Conservation (phyloP, 2,113 vertebrate genomes). For the Smithornis capensis region DNA sequence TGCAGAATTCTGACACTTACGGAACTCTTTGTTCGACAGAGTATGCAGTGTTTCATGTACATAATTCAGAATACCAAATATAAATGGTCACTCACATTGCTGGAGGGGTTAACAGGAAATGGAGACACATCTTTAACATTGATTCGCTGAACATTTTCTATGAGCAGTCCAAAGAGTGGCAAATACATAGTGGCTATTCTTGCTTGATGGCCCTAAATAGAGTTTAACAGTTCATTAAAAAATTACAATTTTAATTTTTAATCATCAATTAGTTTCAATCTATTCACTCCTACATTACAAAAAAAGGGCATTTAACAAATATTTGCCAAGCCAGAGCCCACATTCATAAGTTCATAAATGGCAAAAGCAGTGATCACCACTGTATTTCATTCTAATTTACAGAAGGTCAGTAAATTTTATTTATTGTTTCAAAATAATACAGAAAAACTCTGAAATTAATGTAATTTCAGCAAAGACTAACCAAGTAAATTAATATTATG, state of each 20-base stretch:
- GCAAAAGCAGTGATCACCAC: not conserved
- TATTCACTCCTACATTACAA: not conserved
- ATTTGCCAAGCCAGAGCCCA: not conserved
- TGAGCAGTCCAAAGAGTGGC: conserved; percentile 92
- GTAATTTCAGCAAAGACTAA: not conserved
- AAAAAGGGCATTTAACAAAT: not conserved
- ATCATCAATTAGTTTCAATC: not conserved
- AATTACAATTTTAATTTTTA: not conserved
- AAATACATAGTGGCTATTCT: conserved; percentile 94
- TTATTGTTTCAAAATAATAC: not conserved
- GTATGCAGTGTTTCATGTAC: not conserved
- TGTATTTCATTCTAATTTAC: not conserved
- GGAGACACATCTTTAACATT: conserved; percentile 92
- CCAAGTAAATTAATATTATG: not conserved
- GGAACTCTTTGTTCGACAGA: not conserved
- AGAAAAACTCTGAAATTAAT: not conserved
- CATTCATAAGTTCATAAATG: not conserved
- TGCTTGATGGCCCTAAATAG: conserved; percentile 91
- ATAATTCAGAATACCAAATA: not conserved
- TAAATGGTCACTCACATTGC: conserved; percentile 76
- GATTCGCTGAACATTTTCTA: conserved; percentile 94
- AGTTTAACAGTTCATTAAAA: not conserved
- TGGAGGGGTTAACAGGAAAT: conserved; percentile 81
- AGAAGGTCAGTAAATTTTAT: not conserved
- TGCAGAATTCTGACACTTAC: not conserved